Evolutionary conservation across 2,113 vertebrate species (phyloP), one percentile per base, ranked within the genome.

Genomic region (Naja naja): DNA sequence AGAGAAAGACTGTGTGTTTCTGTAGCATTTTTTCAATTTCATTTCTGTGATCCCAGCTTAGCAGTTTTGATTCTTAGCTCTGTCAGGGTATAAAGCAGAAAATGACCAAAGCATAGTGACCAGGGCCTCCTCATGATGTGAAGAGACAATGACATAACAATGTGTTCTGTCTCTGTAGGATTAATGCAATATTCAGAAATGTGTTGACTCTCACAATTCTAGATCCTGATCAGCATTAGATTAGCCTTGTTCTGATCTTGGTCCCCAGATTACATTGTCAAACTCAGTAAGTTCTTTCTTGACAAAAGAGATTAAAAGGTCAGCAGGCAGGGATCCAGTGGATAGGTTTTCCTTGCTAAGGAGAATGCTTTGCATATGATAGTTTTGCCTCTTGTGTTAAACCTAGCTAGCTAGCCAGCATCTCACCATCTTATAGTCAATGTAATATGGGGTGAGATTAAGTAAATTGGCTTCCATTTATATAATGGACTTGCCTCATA

Each of bases 291-390:
- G 30, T 91, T 12, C 81, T 55, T 3, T 16, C 87, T 52, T 92
- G 34, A 22, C 92, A 94, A 94, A 94, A 88, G 3, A 0, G 92
- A 81, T 93, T 92, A 74, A 91, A 56, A 12, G 45, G 69, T 94
- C 43, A 94, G 34, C 89, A 16, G 18, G 43, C 89, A 16, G 18
- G 60, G 94, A 94, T 54, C 18, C 23, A 0, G 0, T 27, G 53
- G 23, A 39, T 49, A 92, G 34, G 87, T 0, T 53, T 45, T 93
- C 64, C 4, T 34, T 69, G 58, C 55, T 86, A 0, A 92, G 25
- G 39, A 91, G 22, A 45, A 64, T 93, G 10, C 4, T 91, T n/a
- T 90, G n/a, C 16, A 18, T 18, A n/a, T 34, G 30, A 34, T 34
- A 34, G n/a, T 34, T 74, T 74, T 7, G n/a, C 5, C 69, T 6